These are phyloP conservation scores for Formicarius rufipectus DNA, from an alignment of 2,113 vertebrate genomes.

Conservation along the genomic window DNA sequence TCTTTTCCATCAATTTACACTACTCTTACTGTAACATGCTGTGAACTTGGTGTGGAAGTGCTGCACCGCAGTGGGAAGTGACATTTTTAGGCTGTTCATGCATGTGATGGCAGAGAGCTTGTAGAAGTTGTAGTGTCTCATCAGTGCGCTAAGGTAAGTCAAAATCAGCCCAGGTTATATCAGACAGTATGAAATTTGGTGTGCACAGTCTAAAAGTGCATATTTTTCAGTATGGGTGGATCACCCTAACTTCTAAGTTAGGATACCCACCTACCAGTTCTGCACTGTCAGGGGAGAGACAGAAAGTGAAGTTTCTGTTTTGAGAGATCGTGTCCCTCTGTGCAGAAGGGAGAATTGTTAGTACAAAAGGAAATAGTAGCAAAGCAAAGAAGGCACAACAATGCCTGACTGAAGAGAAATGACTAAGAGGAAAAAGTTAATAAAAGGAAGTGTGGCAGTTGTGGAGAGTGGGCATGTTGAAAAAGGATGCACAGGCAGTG, in stretches of 20 bases:
- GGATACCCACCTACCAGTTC: background rate
- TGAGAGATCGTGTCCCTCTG: background rate
- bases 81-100: background rate
- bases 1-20: background rate
- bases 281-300: background rate
- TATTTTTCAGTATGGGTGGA: background rate
- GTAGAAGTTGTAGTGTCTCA: background rate
- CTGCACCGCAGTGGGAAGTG: background rate
- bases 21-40: background rate
- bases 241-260: background rate
- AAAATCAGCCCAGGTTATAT: background rate
- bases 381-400: background rate
- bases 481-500: background rate
- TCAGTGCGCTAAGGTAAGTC: too few species aligned
- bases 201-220: background rate
- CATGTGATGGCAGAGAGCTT: background rate
- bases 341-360: background rate
- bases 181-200: background rate
- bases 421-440: background rate
- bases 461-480: background rate
- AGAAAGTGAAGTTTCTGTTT: background rate
- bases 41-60: background rate
- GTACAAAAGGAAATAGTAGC: background rate
- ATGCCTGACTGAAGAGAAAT: background rate
- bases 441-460: background rate